Percentiles rank a stretch among this genome's conserved stretches.
phyloP scores from a whole-genome alignment of 2,797 vertebrate genomes.

The Heteromormyrus szaboi region DNA sequence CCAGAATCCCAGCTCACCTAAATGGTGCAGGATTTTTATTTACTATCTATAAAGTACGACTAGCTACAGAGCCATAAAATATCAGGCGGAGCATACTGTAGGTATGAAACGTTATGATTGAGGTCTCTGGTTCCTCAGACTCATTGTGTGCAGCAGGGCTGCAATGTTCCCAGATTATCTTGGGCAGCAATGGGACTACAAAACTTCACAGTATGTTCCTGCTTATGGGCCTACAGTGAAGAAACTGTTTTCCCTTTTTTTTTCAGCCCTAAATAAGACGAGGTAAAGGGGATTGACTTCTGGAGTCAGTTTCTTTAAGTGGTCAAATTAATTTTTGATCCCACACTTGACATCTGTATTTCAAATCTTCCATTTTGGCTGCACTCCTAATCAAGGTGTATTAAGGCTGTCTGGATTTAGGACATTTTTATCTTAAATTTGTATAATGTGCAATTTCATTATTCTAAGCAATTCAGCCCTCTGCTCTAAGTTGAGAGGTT shows the following conservation, averaged over 20 bases:
- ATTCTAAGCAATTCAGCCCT: not conserved
- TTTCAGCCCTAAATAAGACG: not conserved
- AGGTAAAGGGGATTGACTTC: not conserved
- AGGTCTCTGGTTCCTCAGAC: not conserved
- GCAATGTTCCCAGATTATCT: not conserved
- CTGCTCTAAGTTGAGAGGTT: not conserved
- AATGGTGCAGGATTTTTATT: not conserved
- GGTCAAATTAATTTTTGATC: not conserved
- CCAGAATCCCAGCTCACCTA: not conserved
- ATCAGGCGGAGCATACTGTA: not conserved
- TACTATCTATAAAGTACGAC: not conserved
- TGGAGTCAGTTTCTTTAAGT: not conserved
- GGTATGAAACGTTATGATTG: not conserved
- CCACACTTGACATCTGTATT: not conserved
- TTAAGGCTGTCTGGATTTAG: not conserved
- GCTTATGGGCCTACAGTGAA: not conserved
- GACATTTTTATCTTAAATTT: not conserved
- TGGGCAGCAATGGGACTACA: not conserved
- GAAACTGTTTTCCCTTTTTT: not conserved
- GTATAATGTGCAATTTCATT: not conserved
- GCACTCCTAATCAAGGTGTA: not conserved
- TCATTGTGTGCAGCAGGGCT: not conserved
- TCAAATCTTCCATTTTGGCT: not conserved
- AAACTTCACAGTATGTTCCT: not conserved
- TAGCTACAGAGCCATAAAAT: not conserved